These are phyloP conservation scores for Paragorgia papillata DNA, from an alignment of 92 coral and sea anemone genomes.

Conservation along the genomic window DNA sequence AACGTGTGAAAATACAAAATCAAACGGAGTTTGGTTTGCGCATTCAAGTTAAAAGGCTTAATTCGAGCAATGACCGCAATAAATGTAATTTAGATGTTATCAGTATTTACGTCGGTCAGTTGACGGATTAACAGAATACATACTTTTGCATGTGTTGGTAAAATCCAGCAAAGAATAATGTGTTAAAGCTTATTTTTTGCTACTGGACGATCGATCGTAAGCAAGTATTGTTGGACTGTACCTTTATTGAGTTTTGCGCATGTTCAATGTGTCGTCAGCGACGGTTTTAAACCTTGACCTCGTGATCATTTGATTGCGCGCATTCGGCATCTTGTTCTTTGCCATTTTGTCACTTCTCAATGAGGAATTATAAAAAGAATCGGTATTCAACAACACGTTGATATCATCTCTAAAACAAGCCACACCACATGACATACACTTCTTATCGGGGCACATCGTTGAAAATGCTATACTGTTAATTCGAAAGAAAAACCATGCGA, in stretches of 20 bases:
- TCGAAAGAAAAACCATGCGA: no score
- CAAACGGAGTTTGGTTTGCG: no score
- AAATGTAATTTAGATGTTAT: conserved; percentile 42
- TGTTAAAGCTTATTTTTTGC: neutral
- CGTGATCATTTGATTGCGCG: neutral
- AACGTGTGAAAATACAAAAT: no score
- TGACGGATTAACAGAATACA: conserved; percentile 28
- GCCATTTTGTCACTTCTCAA: conserved; percentile 13
- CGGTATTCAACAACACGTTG: conserved; percentile 32
- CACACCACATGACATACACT: conserved; percentile 5
- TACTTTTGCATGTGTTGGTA: conserved; percentile 9
- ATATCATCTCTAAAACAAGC: conserved; percentile 45
- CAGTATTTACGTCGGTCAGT: conserved; percentile 20
- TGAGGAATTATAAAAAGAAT: conserved; percentile 24
- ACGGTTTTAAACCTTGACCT: neutral
- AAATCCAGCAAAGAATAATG: neutral
- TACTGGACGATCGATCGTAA: neutral
- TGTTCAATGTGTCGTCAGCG: neutral
- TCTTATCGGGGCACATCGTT: neutral
- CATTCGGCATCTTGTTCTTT: neutral
- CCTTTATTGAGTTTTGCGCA: neutral
- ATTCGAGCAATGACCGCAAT: conserved; percentile 37
- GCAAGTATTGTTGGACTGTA: neutral
- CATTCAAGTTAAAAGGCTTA: conserved; percentile 5
- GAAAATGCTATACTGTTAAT: neutral